These are phyloP conservation scores for Sanderia malayensis DNA, from an alignment of 30 jellyfish, hydroid and myxozoan genomes.

Conservation along the genomic window DNA sequence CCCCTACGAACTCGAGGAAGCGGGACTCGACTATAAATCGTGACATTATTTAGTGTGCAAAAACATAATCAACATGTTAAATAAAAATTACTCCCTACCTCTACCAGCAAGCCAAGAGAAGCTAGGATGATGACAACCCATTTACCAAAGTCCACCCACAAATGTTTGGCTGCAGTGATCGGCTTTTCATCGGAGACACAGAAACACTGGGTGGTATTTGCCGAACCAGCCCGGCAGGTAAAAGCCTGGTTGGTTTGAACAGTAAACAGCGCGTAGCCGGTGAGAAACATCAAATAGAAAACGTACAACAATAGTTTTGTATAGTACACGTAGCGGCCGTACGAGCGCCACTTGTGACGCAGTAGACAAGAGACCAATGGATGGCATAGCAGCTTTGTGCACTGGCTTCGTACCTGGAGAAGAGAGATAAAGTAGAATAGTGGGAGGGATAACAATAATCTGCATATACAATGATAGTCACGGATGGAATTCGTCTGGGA, in stretches of 20 bases:
- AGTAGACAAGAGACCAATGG: conserved; percentile 94
- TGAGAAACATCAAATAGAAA: conserved; percentile 77
- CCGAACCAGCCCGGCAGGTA: conserved; percentile 10
- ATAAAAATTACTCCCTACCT: conserved; percentile 57
- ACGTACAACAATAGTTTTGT: conserved; percentile 73
- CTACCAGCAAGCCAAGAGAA: conserved; percentile 57
- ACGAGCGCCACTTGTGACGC: conserved; percentile 95
- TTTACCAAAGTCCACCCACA: conserved; percentile 88
- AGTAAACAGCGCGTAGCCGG: conserved; percentile 87
- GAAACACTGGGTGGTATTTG: conserved; percentile 39
- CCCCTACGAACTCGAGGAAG: too few relatives aligned
- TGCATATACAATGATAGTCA: too few relatives aligned
- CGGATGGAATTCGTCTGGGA: too few relatives aligned
- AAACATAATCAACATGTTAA: too few relatives aligned
- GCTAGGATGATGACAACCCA: conserved; percentile 70
- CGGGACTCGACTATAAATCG: too few relatives aligned
- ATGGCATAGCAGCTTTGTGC: conserved; percentile 89
- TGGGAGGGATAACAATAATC: too few relatives aligned
- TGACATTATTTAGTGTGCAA: too few relatives aligned
- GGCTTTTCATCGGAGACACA: conserved; percentile 34
- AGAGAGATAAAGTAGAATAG: too few relatives aligned
- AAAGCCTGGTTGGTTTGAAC: conserved; percentile 42
- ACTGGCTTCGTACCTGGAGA: conserved; percentile 85
- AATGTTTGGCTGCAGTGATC: conserved; percentile 29
- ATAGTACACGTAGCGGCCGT: conserved; percentile 94